Base-by-base conservation (phyloP, 2,888 invertebrate genomes). In the Deilephila elpenor region DNA sequence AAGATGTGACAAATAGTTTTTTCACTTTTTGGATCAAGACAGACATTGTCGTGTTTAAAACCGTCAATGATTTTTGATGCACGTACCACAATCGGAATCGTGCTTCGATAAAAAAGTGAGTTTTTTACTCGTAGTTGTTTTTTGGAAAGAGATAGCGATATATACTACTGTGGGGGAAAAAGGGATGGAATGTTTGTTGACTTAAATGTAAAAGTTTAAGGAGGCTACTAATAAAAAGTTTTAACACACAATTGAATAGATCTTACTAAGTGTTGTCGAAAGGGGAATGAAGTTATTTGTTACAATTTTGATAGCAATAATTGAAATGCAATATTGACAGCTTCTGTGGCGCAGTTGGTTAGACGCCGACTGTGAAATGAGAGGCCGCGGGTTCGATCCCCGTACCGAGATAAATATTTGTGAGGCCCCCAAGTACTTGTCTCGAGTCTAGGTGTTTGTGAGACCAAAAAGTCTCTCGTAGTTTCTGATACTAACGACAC, bases 51-150 rank as follows among this genome's bases (percentile, higher is more conserved):
- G 19, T 53, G 19, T 67, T 44, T 67, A 73, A 73, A 73, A 44
- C 64, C 59, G 64, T 73, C 72, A 77, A 78, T 80, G 76, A 88
- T 88, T 90, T 81, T 88, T 76, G 82, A 91, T 89, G 90, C 90
- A 91, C 90, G 90, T 90, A 89, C 89, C 76, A 78, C 73, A 86
- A 87, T 86, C 80, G 84, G 88, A 79, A 83, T 89, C 89, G 89
- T 90, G 89, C 88, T 83, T 82, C 73, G 62, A 37, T 62, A 73
- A 73, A 67, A 73, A 73, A 71, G 25, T 70, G 53, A 72, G 70
- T 61, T 71, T 73, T 60, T 59, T 53, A 20, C 34, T 53, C 20
- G 56, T 72, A 37, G 37, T 14, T 53, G 29, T 2, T 71, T n/a
- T 70, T 62, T 70, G 29, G 32, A 59, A n/a, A 56, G 59, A 56